Conservation (phyloP, 2,888 invertebrate species). For the Agrochola lychnidis region DNA sequence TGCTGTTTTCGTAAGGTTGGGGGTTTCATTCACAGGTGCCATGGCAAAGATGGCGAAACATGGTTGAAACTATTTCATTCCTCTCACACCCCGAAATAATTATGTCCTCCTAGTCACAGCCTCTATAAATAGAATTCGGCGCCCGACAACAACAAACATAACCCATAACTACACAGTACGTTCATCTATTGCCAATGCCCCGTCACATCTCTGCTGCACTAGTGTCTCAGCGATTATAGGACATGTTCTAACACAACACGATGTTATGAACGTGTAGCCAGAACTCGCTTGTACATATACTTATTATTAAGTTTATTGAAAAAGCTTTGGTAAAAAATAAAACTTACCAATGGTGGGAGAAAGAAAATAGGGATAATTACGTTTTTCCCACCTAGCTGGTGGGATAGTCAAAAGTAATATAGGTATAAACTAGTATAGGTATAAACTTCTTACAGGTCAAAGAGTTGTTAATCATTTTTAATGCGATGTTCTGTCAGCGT, state of each 20-base stretch:
- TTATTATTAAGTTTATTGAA: not conserved
- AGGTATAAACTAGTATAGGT: too few species aligned
- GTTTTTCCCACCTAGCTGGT: too few species aligned
- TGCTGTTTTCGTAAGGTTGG: too few species aligned
- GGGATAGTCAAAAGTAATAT: too few species aligned
- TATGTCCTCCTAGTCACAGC: not conserved
- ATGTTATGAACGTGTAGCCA: not conserved
- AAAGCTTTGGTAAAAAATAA: not conserved
- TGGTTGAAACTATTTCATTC: not conserved
- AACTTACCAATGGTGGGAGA: not conserved
- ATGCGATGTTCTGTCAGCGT: too few species aligned
- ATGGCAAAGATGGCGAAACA: not conserved
- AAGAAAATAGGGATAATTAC: too few species aligned
- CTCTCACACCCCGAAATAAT: not conserved
- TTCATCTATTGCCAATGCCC: not conserved
- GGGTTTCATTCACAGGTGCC: not conserved
- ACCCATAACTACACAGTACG: not conserved
- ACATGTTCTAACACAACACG: not conserved
- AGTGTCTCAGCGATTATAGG: not conserved
- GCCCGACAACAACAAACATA: not conserved
- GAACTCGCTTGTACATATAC: not conserved
- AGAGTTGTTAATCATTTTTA: too few species aligned
- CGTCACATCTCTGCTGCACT: not conserved
- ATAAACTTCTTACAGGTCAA: too few species aligned
- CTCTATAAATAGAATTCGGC: constrained; percentile 1